Evolutionary conservation across 1,140 invertebrate genomes (phyloP).

Genomic region (Drosophila murphyi): DNA sequence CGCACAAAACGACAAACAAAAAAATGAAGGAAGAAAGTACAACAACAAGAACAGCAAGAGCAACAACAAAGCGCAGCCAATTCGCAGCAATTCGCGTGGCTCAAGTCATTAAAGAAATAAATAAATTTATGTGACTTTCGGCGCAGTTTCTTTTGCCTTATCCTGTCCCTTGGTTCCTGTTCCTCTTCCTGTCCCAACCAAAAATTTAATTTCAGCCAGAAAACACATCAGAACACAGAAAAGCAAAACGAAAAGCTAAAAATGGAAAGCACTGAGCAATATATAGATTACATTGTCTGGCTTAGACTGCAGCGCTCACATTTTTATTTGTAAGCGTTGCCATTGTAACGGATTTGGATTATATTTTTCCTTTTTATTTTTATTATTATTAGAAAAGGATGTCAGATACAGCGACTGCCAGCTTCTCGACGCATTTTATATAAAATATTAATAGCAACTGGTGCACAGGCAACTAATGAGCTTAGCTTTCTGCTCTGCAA

Average conservation of each 20-base stretch:
- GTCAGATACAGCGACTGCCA: background rate
- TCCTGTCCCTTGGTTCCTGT: conserved; percentile 17
- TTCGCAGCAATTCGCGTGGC: conserved; percentile 74
- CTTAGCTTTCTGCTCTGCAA: conserved; percentile 58
- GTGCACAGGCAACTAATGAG: conserved; percentile 60
- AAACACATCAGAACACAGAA: background rate
- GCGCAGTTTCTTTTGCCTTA: conserved; percentile 53
- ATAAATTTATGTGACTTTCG: conserved; percentile 84
- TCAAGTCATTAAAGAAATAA: conserved; percentile 84
- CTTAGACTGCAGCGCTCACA: conserved; percentile 14
- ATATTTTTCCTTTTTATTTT: conserved; percentile 35
- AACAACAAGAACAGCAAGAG: conserved; percentile 42
- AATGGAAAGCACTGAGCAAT: conserved; percentile 18
- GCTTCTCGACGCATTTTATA: conserved; percentile 37
- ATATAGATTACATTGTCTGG: conserved; percentile 44
- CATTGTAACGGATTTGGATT: conserved; percentile 62
- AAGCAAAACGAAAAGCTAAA: conserved; percentile 6
- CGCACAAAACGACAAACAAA: conserved; percentile 52
- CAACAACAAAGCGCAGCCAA: conserved; percentile 56
- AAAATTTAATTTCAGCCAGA: conserved; percentile 52
- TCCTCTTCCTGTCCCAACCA: conserved; percentile 3
- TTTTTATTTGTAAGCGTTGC: conserved; percentile 49
- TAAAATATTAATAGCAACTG: conserved; percentile 64
- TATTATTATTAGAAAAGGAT: conserved; percentile 28
- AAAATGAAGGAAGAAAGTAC: conserved; percentile 11